Evolutionary conservation across 2,797 vertebrate species (phyloP).

Genomic region (Sparidentex hasta): DNA sequence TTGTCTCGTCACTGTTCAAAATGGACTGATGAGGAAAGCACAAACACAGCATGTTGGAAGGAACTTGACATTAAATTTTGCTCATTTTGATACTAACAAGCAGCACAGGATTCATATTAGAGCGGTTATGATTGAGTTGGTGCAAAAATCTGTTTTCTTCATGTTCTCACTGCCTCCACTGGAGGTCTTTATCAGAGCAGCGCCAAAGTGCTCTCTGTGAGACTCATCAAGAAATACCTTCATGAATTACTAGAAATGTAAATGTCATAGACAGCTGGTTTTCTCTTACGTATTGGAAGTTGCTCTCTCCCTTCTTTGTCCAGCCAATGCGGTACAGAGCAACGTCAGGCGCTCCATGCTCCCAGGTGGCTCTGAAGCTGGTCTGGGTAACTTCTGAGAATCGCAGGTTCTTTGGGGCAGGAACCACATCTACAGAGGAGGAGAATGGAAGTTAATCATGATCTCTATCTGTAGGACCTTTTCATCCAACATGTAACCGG

Average conservation of each 20-base stretch:
- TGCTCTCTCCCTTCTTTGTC: slow-evolving; percentile 86
- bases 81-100: slow-evolving; percentile 24
- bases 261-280: slow-evolving; percentile 45
- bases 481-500: too few relatives aligned
- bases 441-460: not conserved
- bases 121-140: slow-evolving; percentile 17
- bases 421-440: slow-evolving; percentile 89
- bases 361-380: slow-evolving; percentile 94
- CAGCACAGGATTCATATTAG: slow-evolving; percentile 2
- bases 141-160: slow-evolving; percentile 56
- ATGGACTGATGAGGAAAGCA: slow-evolving; percentile 88
- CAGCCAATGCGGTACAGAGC: slow-evolving; percentile 95
- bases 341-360: slow-evolving; percentile 95
- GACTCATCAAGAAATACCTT: slow-evolving; percentile 35
- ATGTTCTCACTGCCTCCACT: slow-evolving; percentile 45
- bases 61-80: not conserved
- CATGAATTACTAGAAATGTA: slow-evolving; percentile 38
- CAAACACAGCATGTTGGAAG: slow-evolving; percentile 31
- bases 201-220: slow-evolving; percentile 30
- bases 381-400: slow-evolving; percentile 91
- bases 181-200: slow-evolving; percentile 30
- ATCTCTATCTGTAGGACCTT: not conserved
- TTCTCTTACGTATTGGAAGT: slow-evolving; percentile 82
- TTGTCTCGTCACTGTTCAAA: slow-evolving; percentile 91
- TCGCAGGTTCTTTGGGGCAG: slow-evolving; percentile 92